Conservation (phyloP, 2,888 invertebrate species). For the Agonum fuliginosum region DNA sequence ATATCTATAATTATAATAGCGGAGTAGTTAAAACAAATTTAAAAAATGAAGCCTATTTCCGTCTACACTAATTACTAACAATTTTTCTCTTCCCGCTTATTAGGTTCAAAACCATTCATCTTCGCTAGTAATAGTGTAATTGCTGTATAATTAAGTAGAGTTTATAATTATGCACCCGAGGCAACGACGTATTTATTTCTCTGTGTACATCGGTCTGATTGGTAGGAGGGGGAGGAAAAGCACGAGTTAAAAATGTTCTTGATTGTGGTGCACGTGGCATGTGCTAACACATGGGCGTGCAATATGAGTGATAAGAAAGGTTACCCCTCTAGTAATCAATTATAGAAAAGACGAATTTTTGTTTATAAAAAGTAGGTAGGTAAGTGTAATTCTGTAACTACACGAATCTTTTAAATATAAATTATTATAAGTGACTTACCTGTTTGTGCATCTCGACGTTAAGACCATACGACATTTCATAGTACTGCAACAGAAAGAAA, state of each 20-base stretch:
- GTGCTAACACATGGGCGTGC: conserved; percentile 18
- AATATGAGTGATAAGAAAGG: no score
- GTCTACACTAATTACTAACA: background rate
- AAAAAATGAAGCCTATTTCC: conserved; percentile 18
- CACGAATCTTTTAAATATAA: no score
- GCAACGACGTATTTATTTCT: conserved; percentile 53
- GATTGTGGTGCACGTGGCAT: conserved; percentile 24
- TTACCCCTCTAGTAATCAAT: no score
- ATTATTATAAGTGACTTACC: conserved; percentile 76
- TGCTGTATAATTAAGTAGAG: conserved; percentile 36
- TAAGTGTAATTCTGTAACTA: no score
- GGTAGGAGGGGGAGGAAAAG: background rate
- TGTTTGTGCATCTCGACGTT: conserved; percentile 99
- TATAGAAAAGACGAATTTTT: no score
- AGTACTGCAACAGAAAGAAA: conserved; percentile 87
- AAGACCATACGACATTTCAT: conserved; percentile 98
- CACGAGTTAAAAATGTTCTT: conserved; percentile 53
- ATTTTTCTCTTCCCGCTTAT: conserved; percentile 17
- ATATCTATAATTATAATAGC: conserved; percentile 1
- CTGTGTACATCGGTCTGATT: conserved; percentile 54
- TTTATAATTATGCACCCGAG: conserved; percentile 26
- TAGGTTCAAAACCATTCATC: conserved; percentile 24
- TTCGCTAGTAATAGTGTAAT: conserved; percentile 15
- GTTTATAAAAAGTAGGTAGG: background rate
- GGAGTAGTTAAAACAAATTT: conserved; percentile 18